phyloP scores from a whole-genome alignment of 1,140 invertebrate species.

The Trichomalopsis sarcophagae region DNA sequence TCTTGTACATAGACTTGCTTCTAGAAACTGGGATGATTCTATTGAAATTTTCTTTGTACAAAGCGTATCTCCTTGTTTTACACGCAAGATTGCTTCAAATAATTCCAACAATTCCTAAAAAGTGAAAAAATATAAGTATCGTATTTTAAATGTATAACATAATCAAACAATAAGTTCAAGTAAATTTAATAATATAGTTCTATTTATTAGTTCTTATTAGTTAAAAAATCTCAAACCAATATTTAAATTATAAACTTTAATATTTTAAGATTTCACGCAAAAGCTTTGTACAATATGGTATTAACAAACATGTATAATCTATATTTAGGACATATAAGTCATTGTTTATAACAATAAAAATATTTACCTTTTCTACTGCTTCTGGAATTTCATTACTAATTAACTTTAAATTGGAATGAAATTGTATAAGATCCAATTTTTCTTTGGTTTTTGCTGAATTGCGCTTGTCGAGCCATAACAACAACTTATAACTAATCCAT shows the following conservation, averaged over 20 bases:
- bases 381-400: slow-evolving; percentile 51
- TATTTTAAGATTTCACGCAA: background rate
- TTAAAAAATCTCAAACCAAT: too few species aligned
- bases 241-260: too few species aligned
- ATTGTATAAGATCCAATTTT: slow-evolving; percentile 51
- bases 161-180: background rate
- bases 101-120: slow-evolving; percentile 61
- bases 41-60: slow-evolving; percentile 51
- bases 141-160: background rate
- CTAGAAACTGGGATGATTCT: slow-evolving; percentile 57
- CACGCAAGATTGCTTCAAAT: slow-evolving; percentile 49
- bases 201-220: too few species aligned
- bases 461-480: slow-evolving; percentile 32
- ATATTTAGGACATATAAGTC: background rate
- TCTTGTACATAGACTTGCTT: slow-evolving; percentile 56
- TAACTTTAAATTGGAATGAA: slow-evolving; percentile 51
- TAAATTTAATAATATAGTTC: too few species aligned
- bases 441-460: slow-evolving; percentile 41
- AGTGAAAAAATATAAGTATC: background rate
- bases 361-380: slow-evolving; percentile 50
- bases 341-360: slow-evolving; percentile 23
- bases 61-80: slow-evolving; percentile 34
- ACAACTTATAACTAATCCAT: slow-evolving; percentile 53
- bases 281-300: background rate
- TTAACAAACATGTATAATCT: background rate